Evolutionary conservation across 1,140 invertebrate genomes (phyloP), one percentile per base, ranked within the genome.

Genomic region (Eubasilissa regina): DNA sequence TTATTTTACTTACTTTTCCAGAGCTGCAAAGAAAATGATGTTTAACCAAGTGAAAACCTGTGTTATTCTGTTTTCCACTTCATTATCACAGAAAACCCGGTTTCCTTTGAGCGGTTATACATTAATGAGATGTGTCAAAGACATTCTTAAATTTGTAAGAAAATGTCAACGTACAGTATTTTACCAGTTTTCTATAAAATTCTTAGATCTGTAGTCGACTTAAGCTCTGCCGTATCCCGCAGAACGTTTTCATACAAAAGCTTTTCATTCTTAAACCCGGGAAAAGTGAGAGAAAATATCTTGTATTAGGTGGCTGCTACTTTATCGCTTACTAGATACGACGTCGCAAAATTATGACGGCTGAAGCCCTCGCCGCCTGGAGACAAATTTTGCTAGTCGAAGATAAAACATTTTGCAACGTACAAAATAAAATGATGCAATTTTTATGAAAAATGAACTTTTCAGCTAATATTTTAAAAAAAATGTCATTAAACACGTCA

Each of bases 231-330:
- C 45, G 43, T 66, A 58, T 66, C 17, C 17, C 60, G 15, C 11
- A 47, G 43, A 66, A 35, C 11, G 19, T 48, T 68, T 55, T 25
- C 47, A 44, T 15, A 77, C 75, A 77, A 70, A 77, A 70, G 62
- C 47, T 56, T 77, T 77, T 77, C 62, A 70, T 44, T 70, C 19
- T 53, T 53, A 51, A 53, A 55, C 45, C 64, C 51, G 4, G 8
- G 11, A 35, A 62, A 77, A 56, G 75, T 76, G 75, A 70, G 75
- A 77, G 75, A 60, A 77, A 77, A 77, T 77, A 70, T 68, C 62
- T 13, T 64, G 56, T 76, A 73, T 55, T 73, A 48, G 56, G 44
- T 55, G 73, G 21, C n/a, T 55, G 48, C 68, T 73, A 48, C 11
- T 47, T 68, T 68, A 68, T 64, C 60, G 64, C 64, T 68, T 45